Evolutionary conservation across 2,888 invertebrate species (phyloP), one percentile per base, ranked within the genome.

Genomic region (Thymelicus lineola): DNA sequence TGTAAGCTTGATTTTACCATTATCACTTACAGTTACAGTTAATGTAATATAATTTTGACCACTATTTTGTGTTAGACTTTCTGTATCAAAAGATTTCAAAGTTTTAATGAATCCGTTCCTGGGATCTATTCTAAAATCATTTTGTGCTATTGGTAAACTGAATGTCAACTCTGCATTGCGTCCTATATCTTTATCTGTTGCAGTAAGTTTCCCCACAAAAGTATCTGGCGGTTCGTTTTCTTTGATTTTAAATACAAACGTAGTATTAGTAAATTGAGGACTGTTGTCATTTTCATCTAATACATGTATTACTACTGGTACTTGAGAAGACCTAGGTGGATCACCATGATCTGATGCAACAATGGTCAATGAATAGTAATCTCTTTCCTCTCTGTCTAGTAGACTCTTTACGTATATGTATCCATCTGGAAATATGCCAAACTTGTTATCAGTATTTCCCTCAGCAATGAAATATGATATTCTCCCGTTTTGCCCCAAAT

Each of bases 221-320:
- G 98, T 97, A 85, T 98, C 98, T 0, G 96, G 95, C 0, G 97
- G 97, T 75, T 97, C 97, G 86, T 98, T 98, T 90, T 98, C 98
- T 66, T 96, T 96, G 17, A 99, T 96, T 85, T 96, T 97, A 84
- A 99, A 98, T 71, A 97, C 96, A 88, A 99, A 99, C 15, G 97
- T 97, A 42, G 96, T 95, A 79, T 99, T 98, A 3, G 96, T 96
- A 88, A 99, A 99, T 84, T 97, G 96, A 0, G 99, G 99, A 42
- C 97, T 96, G 86, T 99, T 98, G 89, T 99, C 99, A 88, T 99
- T 99, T 90, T 99, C 98, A 90, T 99, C 99, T 73, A 98, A 96
- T 28, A 99, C 96, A 83, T 98, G 98, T 73, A 99, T 97, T 17
- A 98, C 97, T 1, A 99, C 97, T 7, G 98, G 98, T 3, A 98